phyloP scores from a whole-genome alignment of 1,140 invertebrate genomes.

The Oedothorax gibbosus region DNA sequence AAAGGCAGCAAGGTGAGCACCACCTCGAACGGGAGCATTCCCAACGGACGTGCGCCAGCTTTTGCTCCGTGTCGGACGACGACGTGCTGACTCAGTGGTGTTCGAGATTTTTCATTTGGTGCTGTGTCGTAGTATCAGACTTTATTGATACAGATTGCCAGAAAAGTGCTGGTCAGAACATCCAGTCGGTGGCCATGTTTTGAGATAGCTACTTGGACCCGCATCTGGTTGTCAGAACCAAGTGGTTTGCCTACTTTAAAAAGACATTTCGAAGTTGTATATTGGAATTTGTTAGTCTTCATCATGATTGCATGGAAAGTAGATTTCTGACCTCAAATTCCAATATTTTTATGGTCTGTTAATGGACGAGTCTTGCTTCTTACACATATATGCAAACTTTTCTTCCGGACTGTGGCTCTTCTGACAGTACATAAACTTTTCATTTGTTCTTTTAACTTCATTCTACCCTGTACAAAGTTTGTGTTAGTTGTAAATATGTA shows the following conservation, averaged over 20 bases:
- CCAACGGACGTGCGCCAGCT: constrained; percentile 67
- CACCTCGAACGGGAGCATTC: constrained; percentile 69
- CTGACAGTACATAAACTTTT: background rate
- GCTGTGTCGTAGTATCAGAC: background rate
- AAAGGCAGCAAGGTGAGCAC: constrained; percentile 68
- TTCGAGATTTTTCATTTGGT: constrained; percentile 8
- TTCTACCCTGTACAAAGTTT: constrained; percentile 23
- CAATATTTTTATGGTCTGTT: background rate
- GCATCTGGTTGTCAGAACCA: no score
- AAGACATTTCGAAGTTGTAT: no score
- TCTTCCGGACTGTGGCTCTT: background rate
- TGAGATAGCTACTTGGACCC: no score
- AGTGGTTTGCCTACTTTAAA: no score
- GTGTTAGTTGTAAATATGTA: background rate
- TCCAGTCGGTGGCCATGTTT: no score
- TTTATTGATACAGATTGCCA: background rate
- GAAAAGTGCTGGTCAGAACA: no score
- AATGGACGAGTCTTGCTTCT: no score
- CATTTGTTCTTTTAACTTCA: constrained; percentile 37
- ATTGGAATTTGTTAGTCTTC: background rate
- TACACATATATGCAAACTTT: no score
- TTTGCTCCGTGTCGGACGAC: constrained; percentile 49
- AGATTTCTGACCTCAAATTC: background rate
- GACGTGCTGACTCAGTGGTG: constrained; percentile 24
- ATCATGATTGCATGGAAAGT: background rate